Conservation (phyloP, 2,888 invertebrate genomes). For the Melanchra persicariae region DNA sequence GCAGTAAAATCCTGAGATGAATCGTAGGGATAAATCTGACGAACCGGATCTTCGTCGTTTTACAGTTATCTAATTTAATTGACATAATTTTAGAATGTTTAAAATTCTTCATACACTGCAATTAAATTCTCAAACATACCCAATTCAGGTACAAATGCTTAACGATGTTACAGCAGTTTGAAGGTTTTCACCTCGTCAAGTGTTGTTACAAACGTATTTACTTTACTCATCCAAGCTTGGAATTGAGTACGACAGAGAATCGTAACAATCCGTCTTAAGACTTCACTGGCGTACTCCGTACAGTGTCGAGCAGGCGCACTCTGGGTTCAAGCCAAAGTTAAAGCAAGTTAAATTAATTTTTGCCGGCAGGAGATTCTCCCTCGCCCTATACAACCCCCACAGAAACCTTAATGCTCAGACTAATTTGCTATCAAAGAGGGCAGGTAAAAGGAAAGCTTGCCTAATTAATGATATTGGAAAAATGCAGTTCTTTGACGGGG, state of each 20-base stretch:
- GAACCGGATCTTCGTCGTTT: not conserved
- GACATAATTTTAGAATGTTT: not conserved
- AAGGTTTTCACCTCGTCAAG: too few relatives aligned
- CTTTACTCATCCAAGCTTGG: not conserved
- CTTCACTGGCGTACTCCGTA: not conserved
- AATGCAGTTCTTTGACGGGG: not conserved
- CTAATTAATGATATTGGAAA: not conserved
- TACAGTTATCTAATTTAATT: not conserved
- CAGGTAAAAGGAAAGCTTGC: not conserved
- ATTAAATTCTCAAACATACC: not conserved
- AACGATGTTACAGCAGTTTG: too few relatives aligned
- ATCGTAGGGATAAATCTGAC: slow-evolving; percentile 11
- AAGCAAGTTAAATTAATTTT: slow-evolving; percentile 19
- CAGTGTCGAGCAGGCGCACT: not conserved
- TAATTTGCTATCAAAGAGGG: slow-evolving; percentile 22
- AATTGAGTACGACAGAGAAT: not conserved
- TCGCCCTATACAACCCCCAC: not conserved
- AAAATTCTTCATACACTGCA: not conserved
- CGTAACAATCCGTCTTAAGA: slow-evolving; percentile 13
- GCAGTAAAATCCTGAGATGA: slow-evolving; percentile 13
- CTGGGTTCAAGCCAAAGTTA: not conserved
- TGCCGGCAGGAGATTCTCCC: not conserved
- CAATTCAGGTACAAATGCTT: not conserved
- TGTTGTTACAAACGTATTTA: not conserved
- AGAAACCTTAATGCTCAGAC: slow-evolving; percentile 6